Percentiles rank a stretch among this genome's conserved stretches.
These are phyloP conservation scores for Natator depressus DNA, from an alignment of 2,113 vertebrate species.

Conservation along the genomic window DNA sequence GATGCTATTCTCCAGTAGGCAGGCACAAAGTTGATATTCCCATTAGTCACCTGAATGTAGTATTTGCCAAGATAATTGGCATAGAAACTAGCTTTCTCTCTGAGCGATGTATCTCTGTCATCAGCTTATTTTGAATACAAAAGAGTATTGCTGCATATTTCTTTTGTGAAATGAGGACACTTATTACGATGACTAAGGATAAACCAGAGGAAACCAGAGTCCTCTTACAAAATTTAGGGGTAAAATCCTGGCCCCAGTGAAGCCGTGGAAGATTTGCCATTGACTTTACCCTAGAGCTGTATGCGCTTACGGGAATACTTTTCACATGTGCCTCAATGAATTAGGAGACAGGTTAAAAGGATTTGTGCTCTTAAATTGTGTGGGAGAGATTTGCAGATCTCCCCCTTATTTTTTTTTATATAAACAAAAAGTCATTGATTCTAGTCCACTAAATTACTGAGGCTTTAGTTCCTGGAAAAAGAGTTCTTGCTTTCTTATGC, in stretches of 20 bases:
- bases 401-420: not conserved
- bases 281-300: not conserved
- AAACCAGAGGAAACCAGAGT: not conserved
- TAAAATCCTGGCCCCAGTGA: not conserved
- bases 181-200: not conserved
- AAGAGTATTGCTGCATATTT: not conserved
- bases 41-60: not conserved
- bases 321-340: not conserved
- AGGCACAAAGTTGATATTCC: rapidly evolving
- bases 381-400: not conserved
- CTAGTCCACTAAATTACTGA: not conserved
- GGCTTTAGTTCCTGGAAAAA: not conserved
- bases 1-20: not conserved
- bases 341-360: not conserved
- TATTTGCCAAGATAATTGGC: not conserved
- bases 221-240: not conserved
- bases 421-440: not conserved
- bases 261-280: not conserved
- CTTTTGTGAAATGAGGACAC: not conserved
- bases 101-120: not conserved
- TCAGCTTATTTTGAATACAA: not conserved
- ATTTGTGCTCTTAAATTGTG: not conserved
- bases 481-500: rapidly evolving
- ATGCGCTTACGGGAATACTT: not conserved
- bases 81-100: not conserved